Conservation (phyloP, 2,888 invertebrate genomes). For the Drosophila mimica region DNA sequence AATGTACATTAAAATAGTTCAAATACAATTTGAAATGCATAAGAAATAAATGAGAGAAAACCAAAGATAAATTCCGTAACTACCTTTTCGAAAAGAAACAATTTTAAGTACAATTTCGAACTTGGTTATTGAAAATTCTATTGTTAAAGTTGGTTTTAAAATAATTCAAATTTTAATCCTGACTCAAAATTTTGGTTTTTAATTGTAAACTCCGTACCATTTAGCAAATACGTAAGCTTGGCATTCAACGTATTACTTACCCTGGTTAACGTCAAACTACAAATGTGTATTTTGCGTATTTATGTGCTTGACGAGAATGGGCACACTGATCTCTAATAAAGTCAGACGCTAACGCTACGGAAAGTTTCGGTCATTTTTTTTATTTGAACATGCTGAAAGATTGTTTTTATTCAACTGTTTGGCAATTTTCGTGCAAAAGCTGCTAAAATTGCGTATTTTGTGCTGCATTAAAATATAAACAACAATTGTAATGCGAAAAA, state of each 20-base stretch:
- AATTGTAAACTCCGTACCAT: slow-evolving; percentile 8
- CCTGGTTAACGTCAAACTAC: background rate
- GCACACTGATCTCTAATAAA: slow-evolving; percentile 40
- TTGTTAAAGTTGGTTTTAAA: background rate
- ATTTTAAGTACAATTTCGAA: background rate
- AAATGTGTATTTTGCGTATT: slow-evolving; percentile 15
- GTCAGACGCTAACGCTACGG: slow-evolving; percentile 65
- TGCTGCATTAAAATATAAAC: slow-evolving; percentile 39
- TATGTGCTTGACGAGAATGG: slow-evolving; percentile 22
- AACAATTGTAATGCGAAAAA: slow-evolving; percentile 83
- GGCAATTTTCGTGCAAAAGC: slow-evolving; percentile 21
- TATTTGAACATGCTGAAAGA: slow-evolving; percentile 41
- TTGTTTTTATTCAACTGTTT: slow-evolving; percentile 30
- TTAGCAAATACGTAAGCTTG: slow-evolving; percentile 14
- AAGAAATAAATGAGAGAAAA: slow-evolving; percentile 62
- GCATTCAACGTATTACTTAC: background rate
- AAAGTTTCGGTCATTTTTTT: slow-evolving; percentile 40
- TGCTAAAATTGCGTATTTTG: slow-evolving; percentile 44
- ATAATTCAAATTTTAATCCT: background rate
- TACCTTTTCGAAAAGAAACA: background rate
- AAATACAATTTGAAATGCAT: slow-evolving; percentile 82
- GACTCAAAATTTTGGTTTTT: background rate
- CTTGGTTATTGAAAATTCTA: too few relatives aligned
- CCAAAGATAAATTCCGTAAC: slow-evolving; percentile 1
- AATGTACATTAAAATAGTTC: slow-evolving; percentile 78